Percentiles rank a stretch among this genome's conserved stretches.
These are phyloP conservation scores for Anodontia alba DNA, from an alignment of 2,888 invertebrate genomes.

Conservation along the genomic window DNA sequence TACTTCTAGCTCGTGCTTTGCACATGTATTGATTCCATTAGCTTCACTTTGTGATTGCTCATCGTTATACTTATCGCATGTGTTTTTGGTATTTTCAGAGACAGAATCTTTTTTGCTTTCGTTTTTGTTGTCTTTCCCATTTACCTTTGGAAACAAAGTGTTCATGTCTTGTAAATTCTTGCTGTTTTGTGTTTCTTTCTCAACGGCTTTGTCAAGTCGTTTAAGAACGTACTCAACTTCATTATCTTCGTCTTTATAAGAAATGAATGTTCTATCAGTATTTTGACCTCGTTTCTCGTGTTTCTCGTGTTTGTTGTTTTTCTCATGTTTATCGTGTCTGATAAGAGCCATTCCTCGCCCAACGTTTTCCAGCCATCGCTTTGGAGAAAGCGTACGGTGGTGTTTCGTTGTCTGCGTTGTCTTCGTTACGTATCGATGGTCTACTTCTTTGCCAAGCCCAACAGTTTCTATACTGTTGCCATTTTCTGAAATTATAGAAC, in stretches of 20 bases:
- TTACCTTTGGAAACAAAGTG: background rate
- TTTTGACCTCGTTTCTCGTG: background rate
- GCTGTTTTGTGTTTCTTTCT: background rate
- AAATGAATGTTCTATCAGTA: background rate
- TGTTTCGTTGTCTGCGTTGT: constrained; percentile 8
- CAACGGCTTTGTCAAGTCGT: background rate
- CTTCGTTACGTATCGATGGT: constrained; percentile 24
- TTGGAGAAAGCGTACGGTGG: constrained; percentile 16
- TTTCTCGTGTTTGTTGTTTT: too few species aligned
- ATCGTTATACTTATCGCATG: background rate
- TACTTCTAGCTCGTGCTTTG: background rate
- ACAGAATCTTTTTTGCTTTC: background rate
- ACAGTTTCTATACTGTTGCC: background rate
- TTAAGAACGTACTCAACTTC: background rate
- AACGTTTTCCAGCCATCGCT: background rate
- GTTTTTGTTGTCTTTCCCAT: background rate
- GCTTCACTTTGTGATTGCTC: background rate
- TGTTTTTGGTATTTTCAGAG: background rate
- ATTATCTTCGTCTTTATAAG: background rate
- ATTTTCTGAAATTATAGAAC: background rate
- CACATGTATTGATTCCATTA: too few species aligned
- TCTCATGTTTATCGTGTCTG: background rate
- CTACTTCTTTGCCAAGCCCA: background rate
- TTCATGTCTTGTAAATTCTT: background rate
- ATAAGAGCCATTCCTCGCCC: constrained; percentile 1